These are phyloP conservation scores for Sialia sialis DNA, from an alignment of 2,113 vertebrate genomes.

Conservation along the genomic window DNA sequence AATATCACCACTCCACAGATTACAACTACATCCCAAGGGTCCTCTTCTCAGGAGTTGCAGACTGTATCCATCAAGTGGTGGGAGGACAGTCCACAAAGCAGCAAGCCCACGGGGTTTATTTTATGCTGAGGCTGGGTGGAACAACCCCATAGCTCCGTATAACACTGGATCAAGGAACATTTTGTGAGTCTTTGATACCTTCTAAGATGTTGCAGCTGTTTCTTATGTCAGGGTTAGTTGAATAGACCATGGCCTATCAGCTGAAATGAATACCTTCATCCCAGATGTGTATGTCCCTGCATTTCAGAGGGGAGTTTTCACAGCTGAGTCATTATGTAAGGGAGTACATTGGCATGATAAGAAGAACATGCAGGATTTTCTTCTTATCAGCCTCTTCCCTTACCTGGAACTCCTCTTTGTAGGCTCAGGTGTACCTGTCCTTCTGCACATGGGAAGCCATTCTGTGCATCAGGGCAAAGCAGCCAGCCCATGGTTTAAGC, in stretches of 20 bases:
- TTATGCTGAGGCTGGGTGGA: not conserved
- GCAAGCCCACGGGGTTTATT: not conserved
- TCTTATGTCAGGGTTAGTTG: not conserved
- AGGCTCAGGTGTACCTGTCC: not conserved
- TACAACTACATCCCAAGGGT: not conserved
- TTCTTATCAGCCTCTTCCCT: not conserved
- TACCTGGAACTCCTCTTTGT: not conserved
- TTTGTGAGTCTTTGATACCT: not conserved
- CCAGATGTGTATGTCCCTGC: not conserved
- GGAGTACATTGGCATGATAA: not conserved
- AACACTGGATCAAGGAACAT: not conserved
- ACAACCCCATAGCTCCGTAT: fast-evolving
- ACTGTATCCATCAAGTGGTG: not conserved
- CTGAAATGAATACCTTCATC: not conserved
- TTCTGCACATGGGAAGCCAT: not conserved
- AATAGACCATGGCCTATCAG: not conserved
- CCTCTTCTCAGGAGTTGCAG: too few relatives aligned
- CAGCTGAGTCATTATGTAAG: not conserved
- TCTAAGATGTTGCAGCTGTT: not conserved
- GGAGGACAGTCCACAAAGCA: not conserved
- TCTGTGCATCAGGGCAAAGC: not conserved
- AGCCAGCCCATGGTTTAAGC: not conserved
- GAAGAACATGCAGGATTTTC: not conserved
- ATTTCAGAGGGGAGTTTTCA: not conserved
- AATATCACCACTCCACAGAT: not conserved